These are phyloP conservation scores for Leucozona laternaria DNA, from an alignment of 2,888 invertebrate genomes.

Conservation along the genomic window DNA sequence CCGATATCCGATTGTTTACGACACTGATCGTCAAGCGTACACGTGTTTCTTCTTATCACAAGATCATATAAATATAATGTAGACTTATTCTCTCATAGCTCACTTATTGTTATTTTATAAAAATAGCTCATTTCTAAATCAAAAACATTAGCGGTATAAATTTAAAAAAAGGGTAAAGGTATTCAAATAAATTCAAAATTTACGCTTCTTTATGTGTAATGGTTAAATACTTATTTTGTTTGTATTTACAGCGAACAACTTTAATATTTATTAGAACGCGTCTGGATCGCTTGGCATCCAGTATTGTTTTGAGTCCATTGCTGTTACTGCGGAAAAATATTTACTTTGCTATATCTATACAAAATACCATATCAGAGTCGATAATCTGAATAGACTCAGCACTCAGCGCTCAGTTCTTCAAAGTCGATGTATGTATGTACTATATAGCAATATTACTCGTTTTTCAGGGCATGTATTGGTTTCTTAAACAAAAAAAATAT, in stretches of 20 bases:
- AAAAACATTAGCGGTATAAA: not conserved
- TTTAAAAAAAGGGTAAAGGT: slow-evolving; percentile 12
- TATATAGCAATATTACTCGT: not conserved
- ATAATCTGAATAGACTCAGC: slow-evolving; percentile 52
- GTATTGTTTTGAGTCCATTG: slow-evolving; percentile 52
- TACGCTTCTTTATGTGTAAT: slow-evolving; percentile 24
- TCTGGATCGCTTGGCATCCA: slow-evolving; percentile 53
- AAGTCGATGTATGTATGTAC: not conserved
- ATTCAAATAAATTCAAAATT: slow-evolving; percentile 20
- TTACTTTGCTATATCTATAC: slow-evolving; percentile 31
- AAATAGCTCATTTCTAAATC: slow-evolving; percentile 26
- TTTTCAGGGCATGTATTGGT: slow-evolving; percentile 1
- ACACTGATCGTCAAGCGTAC: not conserved
- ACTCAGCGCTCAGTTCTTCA: not conserved
- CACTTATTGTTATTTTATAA: slow-evolving; percentile 4
- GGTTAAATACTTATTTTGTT: not conserved
- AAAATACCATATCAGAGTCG: slow-evolving; percentile 37
- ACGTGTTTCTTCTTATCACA: slow-evolving; percentile 36
- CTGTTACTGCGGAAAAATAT: slow-evolving; percentile 13
- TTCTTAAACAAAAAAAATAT: not conserved
- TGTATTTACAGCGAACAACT: not conserved
- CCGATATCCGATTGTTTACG: slow-evolving; percentile 4
- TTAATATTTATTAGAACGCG: slow-evolving; percentile 37
- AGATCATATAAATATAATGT: not conserved
- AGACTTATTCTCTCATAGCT: not conserved